Conservation (phyloP, 2,888 invertebrate genomes). For the Cerastis rubricosa region DNA sequence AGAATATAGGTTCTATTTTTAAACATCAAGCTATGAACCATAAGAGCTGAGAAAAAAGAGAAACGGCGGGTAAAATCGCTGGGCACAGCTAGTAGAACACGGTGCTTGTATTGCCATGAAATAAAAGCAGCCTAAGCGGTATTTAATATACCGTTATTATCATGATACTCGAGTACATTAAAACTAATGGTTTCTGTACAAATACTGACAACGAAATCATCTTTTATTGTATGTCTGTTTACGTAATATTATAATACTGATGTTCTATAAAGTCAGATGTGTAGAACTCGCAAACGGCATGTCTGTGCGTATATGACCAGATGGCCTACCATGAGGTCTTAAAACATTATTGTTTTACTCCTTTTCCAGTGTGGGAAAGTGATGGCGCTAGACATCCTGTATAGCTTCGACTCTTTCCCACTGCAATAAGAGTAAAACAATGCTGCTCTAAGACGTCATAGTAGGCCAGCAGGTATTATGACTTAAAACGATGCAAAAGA, state of each 20-base stretch:
- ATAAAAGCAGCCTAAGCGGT: not conserved
- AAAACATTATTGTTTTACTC: too few relatives aligned
- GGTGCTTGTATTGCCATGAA: not conserved
- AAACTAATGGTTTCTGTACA: constrained; percentile 37
- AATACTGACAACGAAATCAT: constrained; percentile 20
- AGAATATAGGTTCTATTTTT: not conserved
- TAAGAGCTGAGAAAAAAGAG: not conserved
- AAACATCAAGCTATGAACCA: not conserved
- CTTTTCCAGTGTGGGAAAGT: too few relatives aligned
- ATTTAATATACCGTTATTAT: constrained; percentile 6
- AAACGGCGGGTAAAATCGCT: not conserved
- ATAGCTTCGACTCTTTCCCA: too few relatives aligned
- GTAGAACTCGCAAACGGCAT: not conserved
- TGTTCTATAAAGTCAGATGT: not conserved
- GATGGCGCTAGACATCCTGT: too few relatives aligned
- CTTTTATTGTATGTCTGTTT: constrained; percentile 4
- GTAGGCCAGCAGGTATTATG: not conserved
- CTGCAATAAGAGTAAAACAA: too few relatives aligned
- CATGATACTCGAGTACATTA: constrained; percentile 1
- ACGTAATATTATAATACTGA: not conserved
- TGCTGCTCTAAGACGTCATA: too few relatives aligned
- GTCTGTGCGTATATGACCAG: too few relatives aligned
- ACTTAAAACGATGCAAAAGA: not conserved
- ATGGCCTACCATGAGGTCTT: too few relatives aligned
- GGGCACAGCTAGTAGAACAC: not conserved